phyloP scores from a whole-genome alignment of 2,888 invertebrate genomes.

The Microctonus hyperodae region DNA sequence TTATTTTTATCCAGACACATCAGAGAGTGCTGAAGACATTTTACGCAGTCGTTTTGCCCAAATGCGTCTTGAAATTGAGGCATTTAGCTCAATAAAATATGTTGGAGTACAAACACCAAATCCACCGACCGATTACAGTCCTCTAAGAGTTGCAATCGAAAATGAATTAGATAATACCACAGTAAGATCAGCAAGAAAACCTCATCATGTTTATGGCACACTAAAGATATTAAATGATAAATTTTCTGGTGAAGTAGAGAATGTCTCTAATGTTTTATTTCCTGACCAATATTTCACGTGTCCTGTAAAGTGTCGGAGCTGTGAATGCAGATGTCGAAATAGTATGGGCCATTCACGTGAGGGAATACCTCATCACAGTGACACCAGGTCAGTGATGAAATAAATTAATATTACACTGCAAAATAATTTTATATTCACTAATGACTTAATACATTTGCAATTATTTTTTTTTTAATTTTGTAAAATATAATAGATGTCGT shows the following conservation, averaged over 20 bases:
- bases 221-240: constrained; percentile 79
- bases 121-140: constrained; percentile 69
- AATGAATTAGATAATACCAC: constrained; percentile 73
- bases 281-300: constrained; percentile 84
- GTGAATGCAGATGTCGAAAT: constrained; percentile 69
- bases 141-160: constrained; percentile 68
- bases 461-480: too few relatives aligned
- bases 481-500: constrained; percentile 55
- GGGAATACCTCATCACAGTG: constrained; percentile 67
- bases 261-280: constrained; percentile 71
- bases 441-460: background rate
- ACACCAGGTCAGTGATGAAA: constrained; percentile 52
- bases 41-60: constrained; percentile 70
- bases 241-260: constrained; percentile 74
- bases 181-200: constrained; percentile 74
- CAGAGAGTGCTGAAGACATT: constrained; percentile 71
- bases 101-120: constrained; percentile 69
- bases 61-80: constrained; percentile 71
- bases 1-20: constrained; percentile 60
- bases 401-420: background rate
- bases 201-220: constrained; percentile 72
- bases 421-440: background rate
- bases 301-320: constrained; percentile 74
- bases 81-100: constrained; percentile 76
- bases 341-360: constrained; percentile 75